Base-by-base conservation (phyloP, 2,113 vertebrate species). In the Balaeniceps rex region DNA sequence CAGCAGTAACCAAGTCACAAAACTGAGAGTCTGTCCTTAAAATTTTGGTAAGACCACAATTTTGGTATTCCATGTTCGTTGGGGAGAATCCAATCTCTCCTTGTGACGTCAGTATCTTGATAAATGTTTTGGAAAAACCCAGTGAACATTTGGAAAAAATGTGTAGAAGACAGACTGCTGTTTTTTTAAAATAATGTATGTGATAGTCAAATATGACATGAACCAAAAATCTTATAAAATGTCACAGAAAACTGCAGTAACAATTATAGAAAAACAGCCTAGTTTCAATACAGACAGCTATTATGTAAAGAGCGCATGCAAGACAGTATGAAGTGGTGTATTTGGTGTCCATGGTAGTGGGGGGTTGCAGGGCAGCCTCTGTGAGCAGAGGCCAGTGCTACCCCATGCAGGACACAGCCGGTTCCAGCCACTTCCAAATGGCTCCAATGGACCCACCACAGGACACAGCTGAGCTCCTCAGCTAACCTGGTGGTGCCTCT, bases 391-490 rank as follows among this genome's bases (percentile, higher is more conserved):
- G 38, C 15, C 1, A 11, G 2, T 10, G 10, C 13, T 49, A 25
- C n/a, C 25, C 25, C 2, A 0, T 42, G 31, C 8, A 2, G 4
- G 23, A 24, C 51, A 40, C 29, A 42, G 40, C 10, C 0, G 2
- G 10, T 60, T 36, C 58, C 64, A 31, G n/a, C 12, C 1, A 1
- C 7, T 60, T 25, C 58, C 64, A 31, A 29, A 10, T 0, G 1
- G 12, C 21, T 64, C 21, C 17, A 36, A 11, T 9, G 31, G 11
- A n/a, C 3, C 14, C 40, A 55, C 31, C 2, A 1, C 44, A 52
- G 34, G 34, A 4, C 49, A 58, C 14, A 51, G 23, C 17, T 5
- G 3, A 72, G 9, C 4, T 6, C 12, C 9, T 87, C 42, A 80
- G 18, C 18, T 11, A n/a, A 51, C 4, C 23, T 71, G 13, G 5